Conservation (phyloP, 2,888 invertebrate species). For the Drosophila parthenogenetica region DNA sequence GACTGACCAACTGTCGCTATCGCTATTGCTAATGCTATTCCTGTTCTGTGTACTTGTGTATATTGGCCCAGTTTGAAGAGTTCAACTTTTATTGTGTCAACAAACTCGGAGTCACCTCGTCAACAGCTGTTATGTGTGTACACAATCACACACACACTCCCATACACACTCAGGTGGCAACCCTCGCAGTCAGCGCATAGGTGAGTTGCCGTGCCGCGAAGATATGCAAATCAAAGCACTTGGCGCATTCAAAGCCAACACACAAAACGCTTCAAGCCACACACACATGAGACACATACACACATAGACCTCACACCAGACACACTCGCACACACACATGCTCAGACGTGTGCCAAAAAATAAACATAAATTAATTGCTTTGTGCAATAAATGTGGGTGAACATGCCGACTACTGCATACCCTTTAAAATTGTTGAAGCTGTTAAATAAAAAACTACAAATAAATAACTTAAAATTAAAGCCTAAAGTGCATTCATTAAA, state of each 20-base stretch:
- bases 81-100: conserved; percentile 68
- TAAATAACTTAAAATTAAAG: too few relatives aligned
- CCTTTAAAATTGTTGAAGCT: conserved; percentile 8
- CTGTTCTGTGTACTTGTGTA: conserved; percentile 12
- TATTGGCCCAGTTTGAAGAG: conserved; percentile 50
- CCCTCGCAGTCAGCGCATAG: conserved; percentile 29
- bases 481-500: too few relatives aligned
- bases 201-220: conserved; percentile 43
- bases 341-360: conserved; percentile 72
- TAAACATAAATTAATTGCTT: conserved; percentile 69
- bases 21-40: background rate
- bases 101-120: conserved; percentile 52
- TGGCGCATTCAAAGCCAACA: conserved; percentile 34
- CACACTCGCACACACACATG: background rate
- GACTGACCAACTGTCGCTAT: conserved; percentile 46
- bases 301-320: conserved; percentile 1
- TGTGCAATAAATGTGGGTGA: conserved; percentile 20
- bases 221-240: conserved; percentile 67
- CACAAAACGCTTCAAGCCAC: conserved; percentile 38
- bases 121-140: conserved; percentile 3
- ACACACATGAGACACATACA: conserved; percentile 29
- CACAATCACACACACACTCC: background rate
- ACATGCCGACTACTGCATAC: conserved; percentile 43
- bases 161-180: background rate
- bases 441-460: too few relatives aligned